phyloP scores from a whole-genome alignment of 2,113 vertebrate species.

The Melospiza melodia region DNA sequence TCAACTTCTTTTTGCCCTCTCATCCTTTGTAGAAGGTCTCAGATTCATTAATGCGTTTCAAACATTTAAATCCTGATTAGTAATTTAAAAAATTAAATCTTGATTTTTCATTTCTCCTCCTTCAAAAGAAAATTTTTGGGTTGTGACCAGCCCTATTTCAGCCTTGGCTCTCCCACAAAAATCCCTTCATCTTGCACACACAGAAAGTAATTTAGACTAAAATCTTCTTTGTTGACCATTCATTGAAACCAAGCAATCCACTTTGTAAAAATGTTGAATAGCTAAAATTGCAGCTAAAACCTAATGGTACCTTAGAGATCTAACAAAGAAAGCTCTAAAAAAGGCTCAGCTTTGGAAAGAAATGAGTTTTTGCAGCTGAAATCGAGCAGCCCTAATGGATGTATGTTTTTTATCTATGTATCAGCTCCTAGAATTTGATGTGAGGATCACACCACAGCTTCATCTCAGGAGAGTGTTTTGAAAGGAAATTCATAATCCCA shows the following conservation, averaged over 20 bases:
- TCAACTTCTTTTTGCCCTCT: not conserved
- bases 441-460: not conserved
- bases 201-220: not conserved
- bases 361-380: not conserved
- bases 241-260: not conserved
- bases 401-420: not conserved
- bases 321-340: not conserved
- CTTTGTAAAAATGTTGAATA: slow-evolving; percentile 1
- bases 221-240: not conserved
- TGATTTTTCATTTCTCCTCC: not conserved
- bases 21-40: not conserved
- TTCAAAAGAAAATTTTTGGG: not conserved
- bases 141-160: not conserved
- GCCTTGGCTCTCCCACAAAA: not conserved
- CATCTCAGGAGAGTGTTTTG: not conserved
- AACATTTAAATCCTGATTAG: not conserved
- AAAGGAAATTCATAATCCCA: not conserved
- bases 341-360: not conserved
- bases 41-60: not conserved
- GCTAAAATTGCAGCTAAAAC: slow-evolving; percentile 14
- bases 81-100: not conserved
- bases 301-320: not conserved
- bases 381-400: not conserved
- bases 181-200: not conserved
- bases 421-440: not conserved